These are phyloP conservation scores for Silurus lanzhouensis DNA, from an alignment of 2,797 vertebrate species.

Conservation along the genomic window DNA sequence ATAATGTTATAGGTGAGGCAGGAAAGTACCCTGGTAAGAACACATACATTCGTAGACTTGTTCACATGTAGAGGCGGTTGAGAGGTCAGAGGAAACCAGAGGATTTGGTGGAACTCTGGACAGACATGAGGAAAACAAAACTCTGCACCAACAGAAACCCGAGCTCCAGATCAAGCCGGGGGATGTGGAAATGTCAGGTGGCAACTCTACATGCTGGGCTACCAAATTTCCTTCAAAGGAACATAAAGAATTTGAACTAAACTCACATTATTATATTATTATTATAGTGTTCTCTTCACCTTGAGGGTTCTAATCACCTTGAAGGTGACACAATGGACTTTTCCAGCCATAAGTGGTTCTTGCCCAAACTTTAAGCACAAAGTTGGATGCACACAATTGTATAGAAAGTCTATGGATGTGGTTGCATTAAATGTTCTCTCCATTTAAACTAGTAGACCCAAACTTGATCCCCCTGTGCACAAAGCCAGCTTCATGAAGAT, in stretches of 20 bases:
- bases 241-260: background rate
- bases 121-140: background rate
- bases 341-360: too few relatives aligned
- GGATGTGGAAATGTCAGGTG: background rate
- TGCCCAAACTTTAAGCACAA: too few relatives aligned
- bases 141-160: background rate
- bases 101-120: background rate
- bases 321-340: too few relatives aligned
- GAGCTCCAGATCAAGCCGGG: background rate
- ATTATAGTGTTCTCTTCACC: background rate
- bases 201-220: background rate
- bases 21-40: background rate
- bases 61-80: background rate
- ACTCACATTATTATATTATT: background rate
- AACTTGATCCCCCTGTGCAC: too few relatives aligned
- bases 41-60: background rate
- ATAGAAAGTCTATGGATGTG: too few relatives aligned
- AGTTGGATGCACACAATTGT: too few relatives aligned
- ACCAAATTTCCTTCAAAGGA: background rate
- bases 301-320: background rate
- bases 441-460: too few relatives aligned
- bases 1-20: background rate
- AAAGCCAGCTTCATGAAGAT: too few relatives aligned
- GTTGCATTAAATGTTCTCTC: too few relatives aligned
- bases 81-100: background rate